Evolutionary conservation across 2,888 invertebrate species (phyloP).

Genomic region (Parochlus steinenii): DNA sequence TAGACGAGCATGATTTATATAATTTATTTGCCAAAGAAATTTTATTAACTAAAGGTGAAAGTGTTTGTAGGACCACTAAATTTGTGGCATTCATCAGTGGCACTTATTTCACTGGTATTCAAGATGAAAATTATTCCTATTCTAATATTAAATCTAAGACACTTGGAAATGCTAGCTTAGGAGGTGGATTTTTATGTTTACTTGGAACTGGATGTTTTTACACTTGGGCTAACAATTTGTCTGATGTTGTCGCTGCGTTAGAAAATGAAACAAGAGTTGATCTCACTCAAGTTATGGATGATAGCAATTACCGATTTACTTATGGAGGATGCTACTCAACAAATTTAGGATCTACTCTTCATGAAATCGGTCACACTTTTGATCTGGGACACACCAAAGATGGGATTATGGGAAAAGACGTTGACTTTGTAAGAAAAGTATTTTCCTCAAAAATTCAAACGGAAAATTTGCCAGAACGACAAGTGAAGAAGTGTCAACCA

Average conservation of each 20-base stretch:
- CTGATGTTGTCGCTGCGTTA: constrained; percentile 41
- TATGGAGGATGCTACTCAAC: constrained; percentile 79
- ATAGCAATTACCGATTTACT: constrained; percentile 78
- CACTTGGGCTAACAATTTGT: constrained; percentile 65
- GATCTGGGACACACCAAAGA: constrained; percentile 80
- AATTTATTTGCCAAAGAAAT: constrained; percentile 69
- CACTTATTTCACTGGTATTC: constrained; percentile 55
- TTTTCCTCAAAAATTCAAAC: constrained; percentile 46
- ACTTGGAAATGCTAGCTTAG: constrained; percentile 75
- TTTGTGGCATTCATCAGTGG: constrained; percentile 81
- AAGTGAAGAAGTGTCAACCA: constrained; percentile 16
- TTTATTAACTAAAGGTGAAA: constrained; percentile 47
- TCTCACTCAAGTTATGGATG: constrained; percentile 62
- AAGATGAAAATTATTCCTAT: constrained; percentile 45
- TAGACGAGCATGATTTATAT: constrained; percentile 72
- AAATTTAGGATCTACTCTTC: constrained; percentile 77
- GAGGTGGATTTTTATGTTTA: constrained; percentile 79
- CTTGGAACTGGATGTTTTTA: constrained; percentile 82
- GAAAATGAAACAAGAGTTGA: constrained; percentile 43
- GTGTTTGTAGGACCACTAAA: constrained; percentile 45
- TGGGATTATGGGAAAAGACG: constrained; percentile 87
- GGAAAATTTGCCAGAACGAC: constrained; percentile 22
- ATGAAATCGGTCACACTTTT: constrained; percentile 88
- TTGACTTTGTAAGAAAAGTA: constrained; percentile 64
- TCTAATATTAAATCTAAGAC: constrained; percentile 51